Base-by-base conservation (phyloP, 2,113 vertebrate species). In the Odocoileus virginianus region DNA sequence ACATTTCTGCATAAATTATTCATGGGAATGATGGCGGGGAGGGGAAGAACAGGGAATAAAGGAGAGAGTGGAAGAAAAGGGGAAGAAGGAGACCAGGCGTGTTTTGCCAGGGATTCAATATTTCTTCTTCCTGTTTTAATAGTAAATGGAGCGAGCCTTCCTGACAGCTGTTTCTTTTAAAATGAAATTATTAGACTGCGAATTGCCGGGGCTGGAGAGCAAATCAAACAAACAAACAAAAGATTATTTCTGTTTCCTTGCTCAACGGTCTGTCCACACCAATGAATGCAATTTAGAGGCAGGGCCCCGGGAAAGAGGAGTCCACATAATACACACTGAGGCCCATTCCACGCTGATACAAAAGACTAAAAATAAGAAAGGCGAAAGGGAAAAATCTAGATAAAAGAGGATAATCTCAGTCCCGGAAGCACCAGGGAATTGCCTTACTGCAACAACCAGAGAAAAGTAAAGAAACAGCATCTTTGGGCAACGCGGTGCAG, bases 381-480 rank as follows among this genome's bases (percentile, higher is more conserved):
- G 57, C 23, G 74, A 89, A 74, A 8, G 6, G 3, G 4, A 9
- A 71, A 40, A n/a, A 91, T 50, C 33, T 87, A 7, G 60, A 89
- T 79, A 91, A 60, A 89, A 91, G 47, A 88, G 40, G 54, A 84
- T 94, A 67, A 95, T 98, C 95, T 92, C 94, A 36, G 60, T 79
- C 85, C 93, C 33, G 88, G 88, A 86, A 91, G 84, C 94, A 92
- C 89, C 45, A 81, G 86, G 78, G 97, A 98, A 97, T 95, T 97
- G 96, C 45, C 81, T 97, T 89, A 89, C 92, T 88, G 76, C 87
- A 95, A 89, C 87, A 95, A 88, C 87, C 67, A 30, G 89, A 96
- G 95, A 86, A 93, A 95, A 98, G 82, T 33, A 47, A 82, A 97
- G 94, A 94, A 97, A 94, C 81, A 36, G 97, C 97, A 90, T 96